phyloP scores from a whole-genome alignment of 2,888 invertebrate genomes.

The Drosophila quinaria region DNA sequence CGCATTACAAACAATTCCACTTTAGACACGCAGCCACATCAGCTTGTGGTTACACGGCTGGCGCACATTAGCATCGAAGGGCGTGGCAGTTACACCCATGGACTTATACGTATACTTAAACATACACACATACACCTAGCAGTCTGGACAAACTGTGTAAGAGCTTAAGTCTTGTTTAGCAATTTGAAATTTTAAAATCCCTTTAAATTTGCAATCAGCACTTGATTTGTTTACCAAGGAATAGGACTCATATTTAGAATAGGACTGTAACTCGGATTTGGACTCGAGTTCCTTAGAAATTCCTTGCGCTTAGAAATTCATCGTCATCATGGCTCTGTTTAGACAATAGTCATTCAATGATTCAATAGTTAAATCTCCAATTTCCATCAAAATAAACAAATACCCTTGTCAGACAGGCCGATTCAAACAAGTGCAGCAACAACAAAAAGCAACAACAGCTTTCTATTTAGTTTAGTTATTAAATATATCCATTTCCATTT shows the following conservation, averaged over 20 bases:
- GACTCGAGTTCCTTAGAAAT: background rate
- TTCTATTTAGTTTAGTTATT: constrained; percentile 73
- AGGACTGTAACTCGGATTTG: background rate
- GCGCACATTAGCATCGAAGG: constrained; percentile 25
- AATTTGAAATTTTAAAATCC: constrained; percentile 77
- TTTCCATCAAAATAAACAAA: constrained; percentile 67
- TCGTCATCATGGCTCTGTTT: constrained; percentile 10
- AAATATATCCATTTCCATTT: constrained; percentile 73
- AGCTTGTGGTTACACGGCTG: constrained; percentile 67
- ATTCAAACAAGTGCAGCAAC: background rate
- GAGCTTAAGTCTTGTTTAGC: constrained; percentile 67
- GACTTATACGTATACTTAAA: background rate
- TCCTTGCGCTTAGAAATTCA: constrained; percentile 2
- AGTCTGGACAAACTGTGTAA: constrained; percentile 19
- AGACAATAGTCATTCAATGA: constrained; percentile 64
- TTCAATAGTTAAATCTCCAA: constrained; percentile 67
- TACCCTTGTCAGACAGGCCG: constrained; percentile 16
- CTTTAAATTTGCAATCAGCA: constrained; percentile 74
- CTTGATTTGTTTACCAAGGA: constrained; percentile 68
- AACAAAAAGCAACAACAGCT: constrained; percentile 27
- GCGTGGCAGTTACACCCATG: constrained; percentile 27
- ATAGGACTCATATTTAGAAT: constrained; percentile 20
- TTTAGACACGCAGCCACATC: constrained; percentile 71
- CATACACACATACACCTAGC: constrained; percentile 18
- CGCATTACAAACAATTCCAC: constrained; percentile 81